phyloP scores from a whole-genome alignment of 92 coral and sea anemone genomes.

The Muricea muricata region DNA sequence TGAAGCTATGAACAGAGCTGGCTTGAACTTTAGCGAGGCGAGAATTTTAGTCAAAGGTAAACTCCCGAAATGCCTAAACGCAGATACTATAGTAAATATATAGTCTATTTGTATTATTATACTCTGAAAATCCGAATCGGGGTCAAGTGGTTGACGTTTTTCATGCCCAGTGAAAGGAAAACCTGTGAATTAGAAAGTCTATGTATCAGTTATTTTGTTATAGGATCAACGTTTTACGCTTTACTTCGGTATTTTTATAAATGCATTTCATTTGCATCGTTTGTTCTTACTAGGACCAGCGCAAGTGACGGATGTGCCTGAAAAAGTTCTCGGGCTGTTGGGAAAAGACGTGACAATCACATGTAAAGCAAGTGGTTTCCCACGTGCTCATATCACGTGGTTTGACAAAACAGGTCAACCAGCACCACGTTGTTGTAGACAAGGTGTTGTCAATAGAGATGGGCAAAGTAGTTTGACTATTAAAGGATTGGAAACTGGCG shows the following conservation, averaged over 20 bases:
- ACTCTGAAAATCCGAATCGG: too few species aligned
- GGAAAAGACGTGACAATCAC: conserved; percentile 79
- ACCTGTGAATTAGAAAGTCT: too few species aligned
- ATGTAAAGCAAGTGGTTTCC: conserved; percentile 90
- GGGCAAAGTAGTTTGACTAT: conserved; percentile 53
- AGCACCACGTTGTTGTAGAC: conserved; percentile 70
- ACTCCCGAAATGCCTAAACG: neutral
- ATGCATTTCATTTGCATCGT: too few species aligned
- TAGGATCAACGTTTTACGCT: too few species aligned
- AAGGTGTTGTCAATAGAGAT: conserved; percentile 60
- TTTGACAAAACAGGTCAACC: conserved; percentile 45
- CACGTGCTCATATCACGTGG: conserved; percentile 78
- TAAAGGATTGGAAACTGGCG: conserved; percentile 53
- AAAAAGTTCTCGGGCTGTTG: conserved; percentile 62
- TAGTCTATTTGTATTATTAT: neutral
- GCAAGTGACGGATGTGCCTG: conserved; percentile 66
- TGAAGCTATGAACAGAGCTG: conserved; percentile 78
- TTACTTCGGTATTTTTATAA: too few species aligned
- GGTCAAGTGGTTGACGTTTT: too few species aligned
- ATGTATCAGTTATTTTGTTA: too few species aligned
- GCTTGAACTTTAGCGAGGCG: conserved; percentile 74
- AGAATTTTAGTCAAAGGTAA: conserved; percentile 80
- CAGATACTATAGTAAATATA: too few species aligned
- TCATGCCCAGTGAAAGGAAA: too few species aligned
- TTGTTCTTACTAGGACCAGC: conserved; percentile 70